These are phyloP conservation scores for Anguilla japonica DNA, from an alignment of 2,113 vertebrate species.

Conservation along the genomic window DNA sequence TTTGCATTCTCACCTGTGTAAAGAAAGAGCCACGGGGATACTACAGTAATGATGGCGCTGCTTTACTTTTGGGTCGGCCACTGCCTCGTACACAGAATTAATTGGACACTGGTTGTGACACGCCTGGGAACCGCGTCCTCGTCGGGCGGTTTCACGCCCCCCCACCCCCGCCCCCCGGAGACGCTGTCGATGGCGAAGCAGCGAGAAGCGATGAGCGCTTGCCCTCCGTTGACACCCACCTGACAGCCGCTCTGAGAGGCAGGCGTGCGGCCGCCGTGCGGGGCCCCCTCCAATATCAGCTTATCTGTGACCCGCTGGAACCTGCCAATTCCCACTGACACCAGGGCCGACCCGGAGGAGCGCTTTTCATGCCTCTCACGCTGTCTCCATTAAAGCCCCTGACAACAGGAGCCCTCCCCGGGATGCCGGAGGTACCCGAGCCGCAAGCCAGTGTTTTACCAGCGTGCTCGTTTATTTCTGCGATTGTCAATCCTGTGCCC, in stretches of 20 bases:
- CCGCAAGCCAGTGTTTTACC: neutral
- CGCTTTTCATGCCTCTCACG: neutral
- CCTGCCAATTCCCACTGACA: slow-evolving; percentile 13
- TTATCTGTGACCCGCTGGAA: slow-evolving; percentile 13
- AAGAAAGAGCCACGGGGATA: neutral
- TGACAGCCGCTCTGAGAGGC: neutral
- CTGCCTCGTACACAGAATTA: neutral
- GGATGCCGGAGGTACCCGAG: neutral
- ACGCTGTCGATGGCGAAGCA: neutral
- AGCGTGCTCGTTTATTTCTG: neutral
- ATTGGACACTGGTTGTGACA: neutral
- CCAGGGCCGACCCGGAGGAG: neutral
- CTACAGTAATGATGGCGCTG: neutral
- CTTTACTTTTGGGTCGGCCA: neutral
- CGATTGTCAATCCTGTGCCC: too few species aligned
- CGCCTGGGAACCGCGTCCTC: neutral
- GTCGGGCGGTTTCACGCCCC: neutral
- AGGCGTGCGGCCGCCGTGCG: neutral
- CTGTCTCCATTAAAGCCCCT: neutral
- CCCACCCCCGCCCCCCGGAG: neutral
- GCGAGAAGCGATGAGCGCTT: neutral
- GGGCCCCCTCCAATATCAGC: neutral
- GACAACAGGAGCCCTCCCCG: neutral
- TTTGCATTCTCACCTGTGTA: neutral
- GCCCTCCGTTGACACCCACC: neutral